Base-by-base conservation (phyloP, 2,797 vertebrate species). In the Xiphophorus birchmanni region DNA sequence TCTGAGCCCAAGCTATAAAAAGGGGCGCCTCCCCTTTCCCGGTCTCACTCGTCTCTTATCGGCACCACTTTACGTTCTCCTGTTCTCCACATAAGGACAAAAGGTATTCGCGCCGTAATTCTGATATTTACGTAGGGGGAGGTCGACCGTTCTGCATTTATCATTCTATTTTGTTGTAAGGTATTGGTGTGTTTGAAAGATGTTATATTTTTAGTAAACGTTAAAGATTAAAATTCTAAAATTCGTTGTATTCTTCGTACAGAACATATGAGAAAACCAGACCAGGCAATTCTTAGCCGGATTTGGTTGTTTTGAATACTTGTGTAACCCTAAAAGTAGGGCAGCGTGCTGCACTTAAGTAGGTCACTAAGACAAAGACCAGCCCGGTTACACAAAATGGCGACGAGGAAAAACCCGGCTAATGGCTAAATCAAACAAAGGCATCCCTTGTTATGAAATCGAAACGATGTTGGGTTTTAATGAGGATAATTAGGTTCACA, bases 311-410 rank as follows among this genome's bases (percentile, higher is more conserved):
- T 45, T 7, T 0, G 40, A 12, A 0, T 4, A 1, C 1, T 75
- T 81, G 5, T 47, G 7, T 79, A 78, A 85, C 10, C 0, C 0
- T 0, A 5, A 23, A n/a, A 69, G 21, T 0, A 6, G n/a, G 32
- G 58, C 76, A 9, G 42, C 1, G 18, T 9, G n/a, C 73, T n/a
- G 18, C 15, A 0, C 45, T n/a, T 76, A 76, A 78, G 35, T 83
- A 42, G 77, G 54, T 7, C 56, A 13, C 6, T 0, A 60, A 74
- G 73, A 87, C 87, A 85, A 32, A 56, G 76, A 44, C 67, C 73
- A 9, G 80, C 80, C 75, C 63, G 4, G 3, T 81, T 84, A 85
- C 84, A 87, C 86, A 94, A 94, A 93, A 94, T 94, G 94, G 94
- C 94, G 94, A 90, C 71, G 77, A 32, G 7, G 73, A 75, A 69